phyloP scores from a whole-genome alignment of 2,797 vertebrate species.

The Danionella dracula region DNA sequence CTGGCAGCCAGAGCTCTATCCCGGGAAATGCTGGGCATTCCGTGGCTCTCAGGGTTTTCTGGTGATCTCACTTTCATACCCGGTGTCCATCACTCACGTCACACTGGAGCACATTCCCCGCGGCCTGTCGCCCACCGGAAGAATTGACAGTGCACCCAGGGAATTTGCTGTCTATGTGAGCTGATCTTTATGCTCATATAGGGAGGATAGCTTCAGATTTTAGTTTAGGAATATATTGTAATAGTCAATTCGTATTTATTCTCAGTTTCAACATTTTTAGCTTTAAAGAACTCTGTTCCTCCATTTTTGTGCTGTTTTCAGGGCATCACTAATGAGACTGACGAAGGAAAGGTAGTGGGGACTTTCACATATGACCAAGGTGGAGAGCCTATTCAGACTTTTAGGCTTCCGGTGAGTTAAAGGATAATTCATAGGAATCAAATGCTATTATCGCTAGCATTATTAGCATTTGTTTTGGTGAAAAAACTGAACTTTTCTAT shows the following conservation, averaged over 20 bases:
- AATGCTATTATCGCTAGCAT: no score
- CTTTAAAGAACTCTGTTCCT: no score
- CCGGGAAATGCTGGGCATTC: constrained; percentile 95
- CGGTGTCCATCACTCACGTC: constrained; percentile 77
- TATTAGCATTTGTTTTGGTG: no score
- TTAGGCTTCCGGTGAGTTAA: constrained; percentile 73
- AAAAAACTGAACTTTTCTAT: no score
- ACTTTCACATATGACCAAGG: constrained; percentile 78
- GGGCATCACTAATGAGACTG: constrained; percentile 78
- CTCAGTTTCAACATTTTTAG: no score
- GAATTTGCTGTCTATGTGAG: constrained; percentile 82
- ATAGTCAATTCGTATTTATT: no score
- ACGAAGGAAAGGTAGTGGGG: constrained; percentile 78
- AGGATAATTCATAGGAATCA: no score
- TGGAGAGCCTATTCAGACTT: constrained; percentile 82
- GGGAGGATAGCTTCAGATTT: no score
- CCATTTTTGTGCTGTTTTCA: constrained; percentile 52
- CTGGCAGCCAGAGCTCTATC: constrained; percentile 78
- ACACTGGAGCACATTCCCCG: constrained; percentile 88
- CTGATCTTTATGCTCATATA: constrained; percentile 21
- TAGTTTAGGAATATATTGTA: no score
- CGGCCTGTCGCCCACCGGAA: constrained; percentile 78
- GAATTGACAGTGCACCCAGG: constrained; percentile 85
- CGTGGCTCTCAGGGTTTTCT: constrained; percentile 85
- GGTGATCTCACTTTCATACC: constrained; percentile 82